Conservation (phyloP, 2,797 vertebrate species). For the Danionella dracula region DNA sequence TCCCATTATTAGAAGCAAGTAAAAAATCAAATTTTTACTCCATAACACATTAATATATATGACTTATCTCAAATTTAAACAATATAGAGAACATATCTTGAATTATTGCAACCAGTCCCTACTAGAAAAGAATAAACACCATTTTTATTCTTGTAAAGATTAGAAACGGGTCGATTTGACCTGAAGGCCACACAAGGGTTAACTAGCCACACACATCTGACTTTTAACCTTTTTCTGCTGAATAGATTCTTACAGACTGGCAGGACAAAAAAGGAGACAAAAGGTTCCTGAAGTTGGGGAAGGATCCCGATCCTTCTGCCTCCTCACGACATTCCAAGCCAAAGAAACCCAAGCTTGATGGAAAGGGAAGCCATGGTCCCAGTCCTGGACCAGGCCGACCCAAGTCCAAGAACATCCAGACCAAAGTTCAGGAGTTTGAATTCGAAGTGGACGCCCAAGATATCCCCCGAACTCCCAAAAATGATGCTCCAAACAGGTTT, state of each 20-base stretch:
- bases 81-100: too few species aligned
- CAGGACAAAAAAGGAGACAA: constrained; percentile 98
- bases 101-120: too few species aligned
- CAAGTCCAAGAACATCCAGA: constrained; percentile 90
- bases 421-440: constrained; percentile 94
- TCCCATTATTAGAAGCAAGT: too few species aligned
- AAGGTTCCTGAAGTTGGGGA: constrained; percentile 84
- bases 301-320: constrained; percentile 85
- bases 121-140: too few species aligned
- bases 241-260: constrained; percentile 96
- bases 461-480: constrained; percentile 93
- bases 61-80: too few species aligned
- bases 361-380: constrained; percentile 83
- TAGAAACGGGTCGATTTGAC: too few species aligned
- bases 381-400: constrained; percentile 90
- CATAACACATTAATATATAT: too few species aligned
- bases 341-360: constrained; percentile 94
- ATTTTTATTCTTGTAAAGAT: too few species aligned
- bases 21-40: too few species aligned
- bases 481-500: constrained; percentile 95
- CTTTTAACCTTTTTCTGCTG: not conserved
- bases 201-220: too few species aligned
- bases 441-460: constrained; percentile 95
- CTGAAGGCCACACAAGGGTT: too few species aligned
- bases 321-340: constrained; percentile 88